Percentiles rank a stretch among this genome's conserved stretches.
Evolutionary conservation across 1,140 invertebrate species (phyloP).

Genomic region (Euwallacea similis): DNA sequence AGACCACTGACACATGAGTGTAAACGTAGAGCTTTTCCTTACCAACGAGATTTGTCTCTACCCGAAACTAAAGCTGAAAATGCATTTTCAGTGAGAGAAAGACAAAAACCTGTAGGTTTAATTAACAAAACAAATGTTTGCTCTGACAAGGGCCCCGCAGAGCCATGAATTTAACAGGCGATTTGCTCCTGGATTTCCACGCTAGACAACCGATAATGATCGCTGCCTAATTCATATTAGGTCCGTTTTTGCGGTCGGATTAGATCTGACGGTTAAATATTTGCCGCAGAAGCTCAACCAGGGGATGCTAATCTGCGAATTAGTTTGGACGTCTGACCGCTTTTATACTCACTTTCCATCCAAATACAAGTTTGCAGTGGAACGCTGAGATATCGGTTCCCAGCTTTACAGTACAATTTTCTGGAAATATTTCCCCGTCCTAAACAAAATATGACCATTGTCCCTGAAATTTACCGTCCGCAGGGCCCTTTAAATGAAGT

Average conservation of each 20-base stretch:
- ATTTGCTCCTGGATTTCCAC: conserved; percentile 20
- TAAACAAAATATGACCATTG: conserved; percentile 26
- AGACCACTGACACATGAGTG: too few species aligned
- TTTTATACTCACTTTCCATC: neutral
- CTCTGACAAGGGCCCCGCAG: conserved; percentile 12
- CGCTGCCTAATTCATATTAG: conserved; percentile 11
- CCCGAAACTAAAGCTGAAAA: too few species aligned
- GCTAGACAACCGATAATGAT: conserved; percentile 10
- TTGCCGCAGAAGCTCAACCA: neutral
- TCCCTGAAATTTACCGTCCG: conserved; percentile 23
- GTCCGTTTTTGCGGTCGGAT: conserved; percentile 3
- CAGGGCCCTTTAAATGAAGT: conserved; percentile 30
- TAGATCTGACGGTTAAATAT: conserved; percentile 12
- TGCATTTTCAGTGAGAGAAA: neutral
- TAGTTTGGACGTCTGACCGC: neutral
- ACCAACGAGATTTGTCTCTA: too few species aligned
- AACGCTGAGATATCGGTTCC: neutral
- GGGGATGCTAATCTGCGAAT: too few species aligned
- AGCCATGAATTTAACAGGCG: conserved; percentile 24
- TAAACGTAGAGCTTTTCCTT: too few species aligned
- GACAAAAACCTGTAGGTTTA: conserved; percentile 2
- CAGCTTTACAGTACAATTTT: neutral
- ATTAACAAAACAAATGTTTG: conserved; percentile 31
- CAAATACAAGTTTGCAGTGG: too few species aligned
- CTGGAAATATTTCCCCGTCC: conserved; percentile 4